Evolutionary conservation across 2,113 vertebrate species (phyloP).

Genomic region (Synodontis membranacea): DNA sequence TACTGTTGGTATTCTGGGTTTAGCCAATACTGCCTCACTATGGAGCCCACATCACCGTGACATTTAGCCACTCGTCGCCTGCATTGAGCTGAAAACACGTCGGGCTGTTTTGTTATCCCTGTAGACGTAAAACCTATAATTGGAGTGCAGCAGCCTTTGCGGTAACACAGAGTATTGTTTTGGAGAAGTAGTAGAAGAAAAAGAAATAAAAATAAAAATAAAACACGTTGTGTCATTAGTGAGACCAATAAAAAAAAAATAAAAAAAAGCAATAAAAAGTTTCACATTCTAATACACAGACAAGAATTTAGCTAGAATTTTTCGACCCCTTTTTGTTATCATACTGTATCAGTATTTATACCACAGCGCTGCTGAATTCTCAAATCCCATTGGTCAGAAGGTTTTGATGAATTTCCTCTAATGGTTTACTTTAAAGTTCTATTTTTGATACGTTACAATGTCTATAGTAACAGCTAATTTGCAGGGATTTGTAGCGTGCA

Average conservation of each 20-base stretch:
- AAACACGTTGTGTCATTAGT: slow-evolving; percentile 3
- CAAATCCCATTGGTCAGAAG: background rate
- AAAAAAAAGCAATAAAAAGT: slow-evolving; percentile 9
- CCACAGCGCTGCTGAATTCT: background rate
- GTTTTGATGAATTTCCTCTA: background rate
- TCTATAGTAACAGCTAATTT: too few species aligned
- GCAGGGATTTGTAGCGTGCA: background rate
- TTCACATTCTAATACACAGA: background rate
- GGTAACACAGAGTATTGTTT: slow-evolving; percentile 11
- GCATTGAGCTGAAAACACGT: slow-evolving; percentile 40
- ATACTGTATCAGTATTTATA: background rate
- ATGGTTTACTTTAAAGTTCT: background rate
- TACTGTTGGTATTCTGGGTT: slow-evolving; percentile 46
- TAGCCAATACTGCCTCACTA: slow-evolving; percentile 38
- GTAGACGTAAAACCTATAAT: slow-evolving; percentile 43
- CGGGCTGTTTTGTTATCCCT: slow-evolving; percentile 42
- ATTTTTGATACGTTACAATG: too few species aligned
- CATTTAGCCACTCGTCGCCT: slow-evolving; percentile 43
- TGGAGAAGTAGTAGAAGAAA: background rate
- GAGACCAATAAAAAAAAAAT: slow-evolving; percentile 8
- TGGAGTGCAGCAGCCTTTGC: slow-evolving; percentile 11
- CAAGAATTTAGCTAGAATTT: background rate
- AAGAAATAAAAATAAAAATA: background rate
- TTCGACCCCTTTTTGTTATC: background rate
- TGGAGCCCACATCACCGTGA: slow-evolving; percentile 42